Evolutionary conservation across 2,888 invertebrate species (phyloP).

Genomic region (Melieria omissa): DNA sequence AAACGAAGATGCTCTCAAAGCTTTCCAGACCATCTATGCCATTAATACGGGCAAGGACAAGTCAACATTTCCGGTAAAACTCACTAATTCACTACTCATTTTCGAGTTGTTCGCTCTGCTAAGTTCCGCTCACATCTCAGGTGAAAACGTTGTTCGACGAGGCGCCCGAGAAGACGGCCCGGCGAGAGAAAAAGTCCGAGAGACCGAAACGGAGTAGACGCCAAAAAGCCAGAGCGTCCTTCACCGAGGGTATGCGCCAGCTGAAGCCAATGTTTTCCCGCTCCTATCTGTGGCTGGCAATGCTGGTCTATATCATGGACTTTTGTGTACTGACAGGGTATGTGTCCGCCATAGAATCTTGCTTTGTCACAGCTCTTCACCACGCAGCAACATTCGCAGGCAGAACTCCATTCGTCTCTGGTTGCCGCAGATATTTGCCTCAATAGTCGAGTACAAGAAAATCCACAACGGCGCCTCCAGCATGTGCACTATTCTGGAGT

Average conservation of each 20-base stretch:
- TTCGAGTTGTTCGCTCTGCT: background rate
- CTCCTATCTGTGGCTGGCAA: constrained; percentile 72
- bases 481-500: constrained; percentile 56
- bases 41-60: constrained; percentile 73
- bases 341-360: constrained; percentile 42
- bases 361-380: background rate
- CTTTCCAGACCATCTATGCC: constrained; percentile 71
- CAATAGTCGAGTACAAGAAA: constrained; percentile 69
- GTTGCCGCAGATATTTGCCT: constrained; percentile 85
- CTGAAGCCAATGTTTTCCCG: constrained; percentile 75
- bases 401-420: constrained; percentile 84
- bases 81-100: no score
- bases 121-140: constrained; percentile 41
- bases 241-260: constrained; percentile 70
- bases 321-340: constrained; percentile 76
- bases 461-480: constrained; percentile 42
- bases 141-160: constrained; percentile 55
- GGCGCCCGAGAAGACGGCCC: constrained; percentile 43
- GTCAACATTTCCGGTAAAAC: constrained; percentile 73
- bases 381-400: constrained; percentile 62
- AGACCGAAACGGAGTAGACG: constrained; percentile 28
- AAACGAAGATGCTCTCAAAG: constrained; percentile 58
- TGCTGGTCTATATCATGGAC: constrained; percentile 74
- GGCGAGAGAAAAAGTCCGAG: background rate
- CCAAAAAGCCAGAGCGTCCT: constrained; percentile 10